Evolutionary conservation across 2,113 vertebrate species (phyloP), one percentile per base, ranked within the genome.

Genomic region (Leptobrachium leishanense): DNA sequence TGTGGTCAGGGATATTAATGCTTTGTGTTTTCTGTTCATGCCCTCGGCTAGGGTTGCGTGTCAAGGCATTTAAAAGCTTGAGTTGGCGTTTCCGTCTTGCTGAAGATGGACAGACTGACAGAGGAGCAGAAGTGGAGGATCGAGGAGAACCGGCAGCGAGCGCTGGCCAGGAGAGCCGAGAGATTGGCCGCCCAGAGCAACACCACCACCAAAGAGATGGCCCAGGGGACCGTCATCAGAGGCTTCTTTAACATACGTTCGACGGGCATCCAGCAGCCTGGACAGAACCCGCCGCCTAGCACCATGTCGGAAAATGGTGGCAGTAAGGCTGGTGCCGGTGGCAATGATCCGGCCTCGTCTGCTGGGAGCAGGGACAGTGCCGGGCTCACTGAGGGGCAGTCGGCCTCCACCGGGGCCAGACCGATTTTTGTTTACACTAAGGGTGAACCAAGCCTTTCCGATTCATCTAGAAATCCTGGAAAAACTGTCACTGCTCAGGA

Each of bases 41-140:
- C 20, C 20, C 20, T 31, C 20, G 20, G 20, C 20, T 31, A 31
- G 20, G 20, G 20, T 31, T 31, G 20, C 20, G 20, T 31, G 20
- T 31, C 20, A 31, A 31, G 20, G 20, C 20, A 31, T 31, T 31
- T 31, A 31, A 31, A 31, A 31, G 20, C 20, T 31, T 31, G 20
- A 1, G 20, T 31, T 31, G 20, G 20, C 20, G 20, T 31, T 31
- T 31, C 20, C 20, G 46, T 8, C 8, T 5, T 50, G 4, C 46
- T 50, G 82, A 92, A 89, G 84, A 99, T 98, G 97, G 85, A 85
- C 70, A 88, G 87, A 68, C 89, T 99, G 75, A 98, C 95, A 2
- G 92, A 93, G 50, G 96, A 98, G 74, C 97, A 99, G 68, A 93
- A 91, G 89, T 89, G 88, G 70, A 92, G 88, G 86, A 99, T 99